These are phyloP conservation scores for Ericerus pela DNA, from an alignment of 1,140 invertebrate species.

Conservation along the genomic window DNA sequence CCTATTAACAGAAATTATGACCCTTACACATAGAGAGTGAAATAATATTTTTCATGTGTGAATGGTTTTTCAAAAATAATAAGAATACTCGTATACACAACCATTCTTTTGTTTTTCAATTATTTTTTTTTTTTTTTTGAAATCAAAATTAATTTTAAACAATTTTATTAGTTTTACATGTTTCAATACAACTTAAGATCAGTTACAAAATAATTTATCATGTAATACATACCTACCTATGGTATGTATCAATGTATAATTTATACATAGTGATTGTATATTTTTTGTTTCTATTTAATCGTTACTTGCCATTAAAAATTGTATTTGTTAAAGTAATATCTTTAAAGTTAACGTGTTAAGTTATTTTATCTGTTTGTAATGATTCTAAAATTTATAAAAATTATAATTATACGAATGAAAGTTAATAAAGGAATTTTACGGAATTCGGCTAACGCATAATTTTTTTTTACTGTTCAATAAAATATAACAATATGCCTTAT, in stretches of 20 bases:
- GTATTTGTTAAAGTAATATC: constrained; percentile 6
- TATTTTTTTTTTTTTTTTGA: neutral
- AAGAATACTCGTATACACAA: neutral
- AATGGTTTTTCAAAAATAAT: neutral
- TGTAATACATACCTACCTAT: neutral
- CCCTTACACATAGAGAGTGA: too few relatives aligned
- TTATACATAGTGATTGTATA: neutral
- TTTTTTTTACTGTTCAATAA: constrained; percentile 4
- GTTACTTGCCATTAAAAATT: constrained; percentile 8
- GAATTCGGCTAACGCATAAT: neutral
- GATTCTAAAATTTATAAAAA: constrained; percentile 2
- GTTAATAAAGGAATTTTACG: constrained; percentile 10
- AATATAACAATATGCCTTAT: too few relatives aligned
- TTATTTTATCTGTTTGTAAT: constrained; percentile 10
- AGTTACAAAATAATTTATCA: neutral
- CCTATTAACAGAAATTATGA: too few relatives aligned
- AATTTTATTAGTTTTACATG: constrained; percentile 5
- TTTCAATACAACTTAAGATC: neutral
- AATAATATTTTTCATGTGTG: neutral
- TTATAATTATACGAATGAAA: constrained; percentile 6
- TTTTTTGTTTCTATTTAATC: constrained; percentile 10
- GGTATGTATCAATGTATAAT: neutral
- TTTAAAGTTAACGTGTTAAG: constrained; percentile 4
- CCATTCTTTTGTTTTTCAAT: constrained; percentile 5
- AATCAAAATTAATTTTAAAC: constrained; percentile 9